Conservation (phyloP, 2,113 vertebrate genomes). For the Sminthopsis crassicaudata region DNA sequence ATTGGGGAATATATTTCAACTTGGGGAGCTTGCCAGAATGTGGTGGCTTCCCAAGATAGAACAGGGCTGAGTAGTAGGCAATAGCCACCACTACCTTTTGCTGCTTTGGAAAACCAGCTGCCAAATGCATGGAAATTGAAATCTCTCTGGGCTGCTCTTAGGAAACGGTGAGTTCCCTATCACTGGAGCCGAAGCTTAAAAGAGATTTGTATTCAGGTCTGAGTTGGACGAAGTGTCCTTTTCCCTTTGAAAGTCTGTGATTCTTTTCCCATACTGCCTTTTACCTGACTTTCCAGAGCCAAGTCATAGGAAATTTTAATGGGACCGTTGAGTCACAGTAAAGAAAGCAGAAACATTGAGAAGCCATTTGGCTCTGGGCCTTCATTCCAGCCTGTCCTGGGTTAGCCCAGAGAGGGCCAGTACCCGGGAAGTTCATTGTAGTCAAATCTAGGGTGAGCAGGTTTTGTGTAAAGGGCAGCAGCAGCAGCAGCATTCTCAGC, state of each 20-base stretch:
- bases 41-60: neutral
- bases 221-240: neutral
- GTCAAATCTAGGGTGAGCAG: neutral
- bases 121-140: conserved; percentile 15
- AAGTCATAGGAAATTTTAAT: neutral
- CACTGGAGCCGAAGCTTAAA: neutral
- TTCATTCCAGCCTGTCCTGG: neutral
- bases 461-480: neutral
- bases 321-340: neutral
- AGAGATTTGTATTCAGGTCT: neutral
- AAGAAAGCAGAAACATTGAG: neutral
- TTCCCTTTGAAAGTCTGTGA: neutral
- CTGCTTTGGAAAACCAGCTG: conserved; percentile 31
- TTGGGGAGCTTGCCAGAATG: neutral
- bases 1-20: neutral
- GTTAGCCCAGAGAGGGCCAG: neutral
- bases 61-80: conserved; percentile 14
- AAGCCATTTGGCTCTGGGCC: neutral
- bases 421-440: neutral
- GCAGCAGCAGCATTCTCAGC: neutral
- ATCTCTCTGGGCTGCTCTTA: neutral
- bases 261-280: neutral
- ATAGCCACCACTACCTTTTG: conserved; percentile 46
- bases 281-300: neutral
- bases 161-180: neutral